These are phyloP conservation scores for Cheirogaleus major DNA, from an alignment of 2,797 vertebrate species.

Conservation along the genomic window DNA sequence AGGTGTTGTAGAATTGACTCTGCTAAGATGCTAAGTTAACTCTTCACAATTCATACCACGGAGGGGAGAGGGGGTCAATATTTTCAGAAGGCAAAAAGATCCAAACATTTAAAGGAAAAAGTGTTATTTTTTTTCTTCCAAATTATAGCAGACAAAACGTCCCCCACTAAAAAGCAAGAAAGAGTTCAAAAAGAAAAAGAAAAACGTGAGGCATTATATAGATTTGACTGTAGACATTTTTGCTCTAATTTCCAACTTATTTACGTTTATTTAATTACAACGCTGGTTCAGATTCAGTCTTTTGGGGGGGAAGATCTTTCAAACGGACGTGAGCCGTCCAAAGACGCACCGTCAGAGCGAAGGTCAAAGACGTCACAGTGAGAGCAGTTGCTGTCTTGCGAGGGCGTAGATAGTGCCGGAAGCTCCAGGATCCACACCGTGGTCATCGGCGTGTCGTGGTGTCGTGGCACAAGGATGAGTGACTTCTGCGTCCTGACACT, in stretches of 20 bases:
- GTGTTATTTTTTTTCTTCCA: constrained; percentile 30
- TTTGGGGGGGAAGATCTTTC: neutral
- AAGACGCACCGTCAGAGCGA: neutral
- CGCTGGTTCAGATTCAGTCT: neutral
- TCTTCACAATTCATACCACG: neutral
- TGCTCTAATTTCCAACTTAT: neutral
- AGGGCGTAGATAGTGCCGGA: neutral
- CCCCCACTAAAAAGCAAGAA: neutral
- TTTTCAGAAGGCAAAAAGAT: constrained; percentile 33
- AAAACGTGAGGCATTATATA: neutral
- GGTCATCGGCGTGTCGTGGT: neutral
- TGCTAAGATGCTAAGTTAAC: neutral
- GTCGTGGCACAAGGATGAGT: neutral
- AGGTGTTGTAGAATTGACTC: neutral
- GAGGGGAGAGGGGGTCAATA: neutral
- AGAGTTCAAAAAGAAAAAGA: neutral
- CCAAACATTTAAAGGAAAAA: neutral
- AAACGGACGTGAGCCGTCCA: neutral
- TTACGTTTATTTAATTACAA: neutral
- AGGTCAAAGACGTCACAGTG: neutral
- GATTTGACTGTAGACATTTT: neutral
- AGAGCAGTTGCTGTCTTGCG: neutral
- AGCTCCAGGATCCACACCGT: neutral
- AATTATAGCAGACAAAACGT: rapidly evolving
- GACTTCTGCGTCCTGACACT: neutral